Evolutionary conservation across 2,113 vertebrate genomes (phyloP).

Genomic region (Hydrochoerus hydrochaeris): DNA sequence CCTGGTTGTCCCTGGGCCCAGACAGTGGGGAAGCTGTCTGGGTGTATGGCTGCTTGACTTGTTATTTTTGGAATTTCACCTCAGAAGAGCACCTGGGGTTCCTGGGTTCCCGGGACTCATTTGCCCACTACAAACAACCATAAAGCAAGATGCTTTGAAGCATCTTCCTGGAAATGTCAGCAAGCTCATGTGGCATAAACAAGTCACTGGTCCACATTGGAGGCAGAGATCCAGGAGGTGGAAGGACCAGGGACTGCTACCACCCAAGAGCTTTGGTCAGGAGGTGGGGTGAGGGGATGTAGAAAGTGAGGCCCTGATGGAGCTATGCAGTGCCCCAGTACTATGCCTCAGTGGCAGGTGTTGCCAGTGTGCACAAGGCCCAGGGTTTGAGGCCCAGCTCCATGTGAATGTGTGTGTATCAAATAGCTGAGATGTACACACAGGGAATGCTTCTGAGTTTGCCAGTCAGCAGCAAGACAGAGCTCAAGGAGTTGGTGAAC

Average conservation of each 20-base stretch:
- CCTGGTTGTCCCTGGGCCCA: background rate
- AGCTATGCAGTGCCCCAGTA: rapidly evolving
- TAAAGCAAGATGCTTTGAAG: background rate
- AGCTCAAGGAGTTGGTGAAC: background rate
- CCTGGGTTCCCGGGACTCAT: background rate
- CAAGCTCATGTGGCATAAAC: background rate
- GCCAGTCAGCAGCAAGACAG: background rate
- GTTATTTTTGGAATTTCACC: background rate
- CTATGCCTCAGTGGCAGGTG: rapidly evolving
- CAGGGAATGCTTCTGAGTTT: background rate
- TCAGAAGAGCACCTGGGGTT: background rate
- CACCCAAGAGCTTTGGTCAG: no score
- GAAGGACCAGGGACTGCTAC: background rate
- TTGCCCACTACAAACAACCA: background rate
- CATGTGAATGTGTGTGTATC: background rate
- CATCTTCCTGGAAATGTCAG: background rate
- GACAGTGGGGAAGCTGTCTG: background rate
- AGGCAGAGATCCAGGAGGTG: no score
- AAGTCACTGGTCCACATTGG: background rate
- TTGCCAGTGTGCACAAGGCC: background rate
- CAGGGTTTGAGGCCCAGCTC: background rate
- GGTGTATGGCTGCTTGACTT: background rate
- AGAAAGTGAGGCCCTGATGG: background rate
- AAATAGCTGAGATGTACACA: background rate
- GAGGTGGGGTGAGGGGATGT: rapidly evolving